Evolutionary conservation across 2,797 vertebrate species (phyloP), one percentile per base, ranked within the genome.

Genomic region (Calcarius lapponicus): DNA sequence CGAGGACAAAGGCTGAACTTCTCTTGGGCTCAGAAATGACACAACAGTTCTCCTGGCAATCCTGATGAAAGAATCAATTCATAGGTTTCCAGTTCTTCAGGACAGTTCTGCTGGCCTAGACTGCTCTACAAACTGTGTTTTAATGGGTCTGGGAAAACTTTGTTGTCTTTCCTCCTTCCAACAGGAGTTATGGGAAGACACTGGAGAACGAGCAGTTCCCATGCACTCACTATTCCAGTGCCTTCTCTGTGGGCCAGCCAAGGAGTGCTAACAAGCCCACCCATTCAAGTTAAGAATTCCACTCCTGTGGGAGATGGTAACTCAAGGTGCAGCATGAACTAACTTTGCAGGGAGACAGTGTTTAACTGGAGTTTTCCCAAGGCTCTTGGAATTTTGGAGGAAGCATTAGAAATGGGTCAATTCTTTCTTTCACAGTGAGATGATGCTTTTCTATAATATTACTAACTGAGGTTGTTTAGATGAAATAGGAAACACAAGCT

Each of bases 51-150:
- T 89, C 65, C 84, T 91, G 83, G 57, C 90, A 90, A 92, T 86
- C 53, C 38, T 57, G 50, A 90, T 96, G 93, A 95, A 97, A 94
- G 92, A 95, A 89, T 80, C 51, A 64, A 89, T 93, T 95, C 91
- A 96, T 31, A 71, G 45, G 24, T 80, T 90, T 78, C 38, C 32
- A 32, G 64, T 78, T 76, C 50, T 80, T 90, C 84, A 80, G 40
- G 67, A 50, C 21, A 57, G 42, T 61, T 88, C 22, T 13, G 19
- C 64, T 91, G 72, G 79, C 32, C 74, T 86, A 61, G 82, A 58
- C 83, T 81, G 53, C n/a, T 87, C 64, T 87, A 51, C 72, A 73
- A 83, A 72, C 61, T 62, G 32, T 76, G 43, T 54, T 86, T 67
- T 64, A 80, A 71, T 25, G 54, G 58, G 74, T 92, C 51, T 28